A percentile compares a stretch with the other conserved stretches of the same genome.
Conservation (phyloP, 2,797 vertebrate genomes). For the Balearica regulorum region DNA sequence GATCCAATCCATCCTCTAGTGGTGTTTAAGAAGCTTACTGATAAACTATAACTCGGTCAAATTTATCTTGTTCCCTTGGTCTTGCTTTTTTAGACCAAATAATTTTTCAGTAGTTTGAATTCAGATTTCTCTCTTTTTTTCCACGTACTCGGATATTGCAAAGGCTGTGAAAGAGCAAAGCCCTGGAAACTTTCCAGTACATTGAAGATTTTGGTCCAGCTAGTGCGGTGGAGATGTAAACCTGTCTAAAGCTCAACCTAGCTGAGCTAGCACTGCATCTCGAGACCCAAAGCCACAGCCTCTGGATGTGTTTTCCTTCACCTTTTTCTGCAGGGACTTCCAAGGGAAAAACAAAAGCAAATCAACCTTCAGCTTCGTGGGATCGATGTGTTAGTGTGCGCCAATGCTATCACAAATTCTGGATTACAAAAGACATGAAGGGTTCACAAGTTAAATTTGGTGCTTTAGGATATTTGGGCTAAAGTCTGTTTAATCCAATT, state of each 20-base stretch:
- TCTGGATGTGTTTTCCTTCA: not conserved
- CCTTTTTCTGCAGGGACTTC: not conserved
- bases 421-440: not conserved
- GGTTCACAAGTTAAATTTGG: not conserved
- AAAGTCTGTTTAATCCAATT: not conserved
- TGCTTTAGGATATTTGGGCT: not conserved
- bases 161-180: not conserved
- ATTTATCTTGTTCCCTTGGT: not conserved
- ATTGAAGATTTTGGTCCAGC: not conserved
- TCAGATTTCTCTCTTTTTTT: not conserved
- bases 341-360: not conserved
- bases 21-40: not conserved
- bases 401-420: not conserved
- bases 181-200: not conserved
- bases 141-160: not conserved
- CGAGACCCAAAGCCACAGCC: not conserved
- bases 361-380: not conserved
- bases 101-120: not conserved
- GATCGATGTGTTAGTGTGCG: fast-evolving
- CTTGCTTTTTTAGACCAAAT: not conserved
- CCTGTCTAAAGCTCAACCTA: not conserved
- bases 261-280: not conserved
- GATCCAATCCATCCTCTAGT: not conserved
- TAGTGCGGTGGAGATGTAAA: not conserved
- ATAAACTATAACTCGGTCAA: not conserved